Evolutionary conservation across 2,888 invertebrate genomes (phyloP).

Genomic region (Congeria kusceri): DNA sequence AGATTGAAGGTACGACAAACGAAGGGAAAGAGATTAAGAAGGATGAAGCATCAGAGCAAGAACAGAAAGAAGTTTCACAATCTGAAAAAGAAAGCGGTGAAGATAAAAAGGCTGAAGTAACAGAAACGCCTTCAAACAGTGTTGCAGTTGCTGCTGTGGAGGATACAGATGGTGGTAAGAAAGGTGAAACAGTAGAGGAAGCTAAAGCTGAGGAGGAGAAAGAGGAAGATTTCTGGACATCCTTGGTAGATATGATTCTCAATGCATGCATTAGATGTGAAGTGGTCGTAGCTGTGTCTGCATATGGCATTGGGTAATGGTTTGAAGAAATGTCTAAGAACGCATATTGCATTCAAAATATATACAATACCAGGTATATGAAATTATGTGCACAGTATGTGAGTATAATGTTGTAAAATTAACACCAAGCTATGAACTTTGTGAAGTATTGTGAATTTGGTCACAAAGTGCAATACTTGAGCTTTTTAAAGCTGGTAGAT

Average conservation of each 20-base stretch:
- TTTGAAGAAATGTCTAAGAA: too few species aligned
- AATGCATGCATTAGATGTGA: constrained; percentile 52
- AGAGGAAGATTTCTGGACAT: constrained; percentile 60
- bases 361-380: too few species aligned
- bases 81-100: constrained; percentile 9
- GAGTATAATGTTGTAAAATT: too few species aligned
- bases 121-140: neutral
- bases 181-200: constrained; percentile 7
- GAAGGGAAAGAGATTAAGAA: neutral
- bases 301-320: too few species aligned
- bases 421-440: too few species aligned
- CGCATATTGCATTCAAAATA: too few species aligned
- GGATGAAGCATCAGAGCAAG: constrained; percentile 1
- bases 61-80: neutral
- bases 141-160: neutral
- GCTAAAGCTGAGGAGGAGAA: constrained; percentile 44
- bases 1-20: constrained; percentile 27
- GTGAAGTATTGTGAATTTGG: too few species aligned
- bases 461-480: too few species aligned
- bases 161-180: neutral
- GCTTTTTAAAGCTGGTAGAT: too few species aligned
- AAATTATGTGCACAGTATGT: too few species aligned
- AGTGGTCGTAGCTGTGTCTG: constrained; percentile 9
- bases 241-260: constrained; percentile 49
- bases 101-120: constrained; percentile 16